These are phyloP conservation scores for Serrognathus titanus DNA, from an alignment of 2,888 invertebrate genomes.

Conservation along the genomic window DNA sequence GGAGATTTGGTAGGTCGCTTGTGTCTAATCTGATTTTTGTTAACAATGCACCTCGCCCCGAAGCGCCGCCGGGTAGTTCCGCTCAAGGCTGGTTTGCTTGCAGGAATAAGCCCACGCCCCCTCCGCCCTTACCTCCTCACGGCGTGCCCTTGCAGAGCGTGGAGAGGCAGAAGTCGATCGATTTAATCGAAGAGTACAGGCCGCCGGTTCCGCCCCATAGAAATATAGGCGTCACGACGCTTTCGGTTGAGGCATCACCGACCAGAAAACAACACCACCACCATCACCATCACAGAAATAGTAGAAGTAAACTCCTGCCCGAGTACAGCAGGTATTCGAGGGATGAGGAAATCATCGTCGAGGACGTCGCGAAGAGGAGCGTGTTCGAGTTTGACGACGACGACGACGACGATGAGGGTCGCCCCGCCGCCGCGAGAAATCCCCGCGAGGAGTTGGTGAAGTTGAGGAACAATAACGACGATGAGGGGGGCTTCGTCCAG, in stretches of 20 bases:
- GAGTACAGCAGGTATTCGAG: slow-evolving; percentile 12
- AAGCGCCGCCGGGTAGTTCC: background rate
- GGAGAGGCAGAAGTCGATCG: slow-evolving; percentile 32
- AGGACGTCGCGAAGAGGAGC: slow-evolving; percentile 24
- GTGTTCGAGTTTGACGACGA: slow-evolving; percentile 60
- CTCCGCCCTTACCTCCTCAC: slow-evolving; percentile 55
- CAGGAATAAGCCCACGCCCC: slow-evolving; percentile 46
- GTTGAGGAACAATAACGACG: slow-evolving; percentile 32
- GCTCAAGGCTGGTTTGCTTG: slow-evolving; percentile 9
- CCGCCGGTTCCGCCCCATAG: slow-evolving; percentile 88
- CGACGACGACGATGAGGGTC: slow-evolving; percentile 45
- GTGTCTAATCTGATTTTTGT: background rate
- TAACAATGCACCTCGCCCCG: background rate
- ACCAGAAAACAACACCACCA: slow-evolving; percentile 46
- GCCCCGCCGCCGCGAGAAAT: slow-evolving; percentile 20
- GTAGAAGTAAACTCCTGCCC: slow-evolving; percentile 26
- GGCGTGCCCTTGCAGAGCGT: slow-evolving; percentile 40
- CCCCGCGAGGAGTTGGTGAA: slow-evolving; percentile 17
- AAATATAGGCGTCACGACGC: slow-evolving; percentile 51
- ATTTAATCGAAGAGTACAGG: slow-evolving; percentile 64
- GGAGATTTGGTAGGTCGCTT: slow-evolving; percentile 40
- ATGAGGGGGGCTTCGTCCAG: slow-evolving; percentile 60
- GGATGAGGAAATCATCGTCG: slow-evolving; percentile 20
- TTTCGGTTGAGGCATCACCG: slow-evolving; percentile 27
- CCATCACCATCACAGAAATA: slow-evolving; percentile 49